Conservation (phyloP, 2,113 vertebrate genomes). For the Aythya baeri region DNA sequence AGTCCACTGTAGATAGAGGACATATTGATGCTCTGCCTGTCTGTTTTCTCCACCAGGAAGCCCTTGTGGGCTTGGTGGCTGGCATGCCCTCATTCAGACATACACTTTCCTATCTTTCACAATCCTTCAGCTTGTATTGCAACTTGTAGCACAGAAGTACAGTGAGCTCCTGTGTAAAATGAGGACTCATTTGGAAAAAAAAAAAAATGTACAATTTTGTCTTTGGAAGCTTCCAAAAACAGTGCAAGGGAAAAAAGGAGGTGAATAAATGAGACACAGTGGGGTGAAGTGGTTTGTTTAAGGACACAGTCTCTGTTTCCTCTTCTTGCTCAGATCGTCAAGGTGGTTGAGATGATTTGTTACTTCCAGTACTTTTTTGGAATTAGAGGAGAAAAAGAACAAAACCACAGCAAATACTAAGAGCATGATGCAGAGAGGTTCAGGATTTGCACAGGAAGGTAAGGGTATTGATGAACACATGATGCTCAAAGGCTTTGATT, state of each 20-base stretch:
- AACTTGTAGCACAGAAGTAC: neutral
- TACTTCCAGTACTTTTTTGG: too few species aligned
- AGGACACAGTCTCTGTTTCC: neutral
- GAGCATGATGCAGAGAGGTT: neutral
- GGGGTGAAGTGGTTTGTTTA: neutral
- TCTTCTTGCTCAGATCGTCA: neutral
- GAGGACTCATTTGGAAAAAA: neutral
- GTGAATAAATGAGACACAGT: neutral
- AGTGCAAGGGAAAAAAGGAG: neutral
- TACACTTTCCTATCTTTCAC: neutral
- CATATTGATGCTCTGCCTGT: neutral
- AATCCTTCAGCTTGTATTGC: neutral
- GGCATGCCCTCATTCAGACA: accelerated
- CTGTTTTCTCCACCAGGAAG: neutral
- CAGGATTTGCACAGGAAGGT: neutral
- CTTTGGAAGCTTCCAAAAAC: neutral
- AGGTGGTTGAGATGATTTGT: neutral
- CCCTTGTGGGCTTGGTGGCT: neutral
- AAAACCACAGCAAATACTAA: neutral
- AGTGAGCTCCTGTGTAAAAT: neutral
- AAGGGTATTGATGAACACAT: neutral
- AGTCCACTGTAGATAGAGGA: neutral
- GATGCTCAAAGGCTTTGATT: neutral
- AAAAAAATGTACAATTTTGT: neutral
- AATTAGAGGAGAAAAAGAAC: neutral